Evolutionary conservation across 2,797 vertebrate species (phyloP).

Genomic region (Chelonia mydas): DNA sequence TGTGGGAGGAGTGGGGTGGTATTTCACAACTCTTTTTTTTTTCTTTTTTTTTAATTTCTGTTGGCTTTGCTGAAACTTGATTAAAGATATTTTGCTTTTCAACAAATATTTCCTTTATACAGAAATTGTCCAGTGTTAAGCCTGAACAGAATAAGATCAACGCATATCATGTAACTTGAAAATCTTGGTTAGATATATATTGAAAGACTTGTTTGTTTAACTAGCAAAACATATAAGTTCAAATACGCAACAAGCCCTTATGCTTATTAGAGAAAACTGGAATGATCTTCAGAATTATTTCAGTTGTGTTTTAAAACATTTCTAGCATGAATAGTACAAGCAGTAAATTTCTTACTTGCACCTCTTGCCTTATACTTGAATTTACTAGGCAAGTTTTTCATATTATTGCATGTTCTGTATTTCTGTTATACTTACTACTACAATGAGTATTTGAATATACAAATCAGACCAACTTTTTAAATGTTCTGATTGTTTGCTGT

Average conservation of each 20-base stretch:
- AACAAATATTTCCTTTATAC: background rate
- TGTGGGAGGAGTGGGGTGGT: background rate
- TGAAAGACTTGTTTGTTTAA: background rate
- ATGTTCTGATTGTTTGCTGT: background rate
- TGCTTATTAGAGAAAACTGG: background rate
- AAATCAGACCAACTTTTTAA: conserved; percentile 36
- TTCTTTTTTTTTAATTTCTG: background rate
- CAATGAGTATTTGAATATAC: conserved; percentile 6
- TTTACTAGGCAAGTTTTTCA: conserved; percentile 9
- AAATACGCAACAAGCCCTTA: conserved; percentile 1
- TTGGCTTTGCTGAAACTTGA: background rate
- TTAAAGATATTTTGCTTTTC: background rate
- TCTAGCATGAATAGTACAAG: background rate
- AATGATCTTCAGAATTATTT: background rate
- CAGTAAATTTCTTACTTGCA: background rate
- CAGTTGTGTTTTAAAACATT: background rate
- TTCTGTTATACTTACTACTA: conserved; percentile 13
- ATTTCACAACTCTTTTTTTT: background rate
- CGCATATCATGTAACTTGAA: background rate
- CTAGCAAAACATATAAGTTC: background rate
- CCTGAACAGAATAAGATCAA: background rate
- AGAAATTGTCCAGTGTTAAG: background rate
- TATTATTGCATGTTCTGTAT: conserved; percentile 48
- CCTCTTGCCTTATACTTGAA: background rate
- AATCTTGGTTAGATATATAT: background rate